These are phyloP conservation scores for Amazona vittata DNA, from an alignment of 2,113 vertebrate species.

Conservation along the genomic window DNA sequence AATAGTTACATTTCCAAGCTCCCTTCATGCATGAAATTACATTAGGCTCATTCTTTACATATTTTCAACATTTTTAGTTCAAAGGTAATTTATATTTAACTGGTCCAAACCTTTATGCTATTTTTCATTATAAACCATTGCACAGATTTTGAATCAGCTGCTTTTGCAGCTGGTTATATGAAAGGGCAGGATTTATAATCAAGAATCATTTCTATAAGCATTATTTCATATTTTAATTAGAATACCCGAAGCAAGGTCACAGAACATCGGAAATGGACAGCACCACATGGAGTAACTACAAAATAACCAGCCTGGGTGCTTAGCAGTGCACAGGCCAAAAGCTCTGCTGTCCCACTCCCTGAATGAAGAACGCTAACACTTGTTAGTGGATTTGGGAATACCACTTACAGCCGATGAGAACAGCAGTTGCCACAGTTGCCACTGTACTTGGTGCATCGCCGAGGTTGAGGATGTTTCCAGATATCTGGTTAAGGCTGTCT, in stretches of 20 bases:
- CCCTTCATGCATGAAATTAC: slow-evolving; percentile 29
- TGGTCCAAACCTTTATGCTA: not conserved
- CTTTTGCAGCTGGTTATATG: not conserved
- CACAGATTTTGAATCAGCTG: not conserved
- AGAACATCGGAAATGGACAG: not conserved
- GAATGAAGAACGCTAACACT: slow-evolving; percentile 65
- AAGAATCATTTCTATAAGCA: not conserved
- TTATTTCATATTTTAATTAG: slow-evolving; percentile 31
- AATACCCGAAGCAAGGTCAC: slow-evolving; percentile 14
- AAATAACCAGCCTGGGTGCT: not conserved
- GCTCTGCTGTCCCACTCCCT: slow-evolving; percentile 71
- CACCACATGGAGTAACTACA: not conserved
- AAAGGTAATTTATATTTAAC: slow-evolving; percentile 27
- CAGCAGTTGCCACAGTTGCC: slow-evolving; percentile 93
- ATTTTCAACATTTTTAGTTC: not conserved
- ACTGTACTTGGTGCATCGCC: slow-evolving; percentile 89
- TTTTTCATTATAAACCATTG: not conserved
- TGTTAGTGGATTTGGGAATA: slow-evolving; percentile 64
- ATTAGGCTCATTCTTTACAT: not conserved
- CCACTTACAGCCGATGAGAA: slow-evolving; percentile 97
- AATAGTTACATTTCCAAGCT: not conserved
- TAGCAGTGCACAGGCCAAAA: slow-evolving; percentile 62
- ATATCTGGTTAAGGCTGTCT: slow-evolving; percentile 95
- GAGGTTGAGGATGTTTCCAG: slow-evolving; percentile 93
- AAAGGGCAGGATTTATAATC: not conserved